These are phyloP conservation scores for Plectrocnemia conspersa DNA, from an alignment of 1,140 invertebrate species.

Conservation along the genomic window DNA sequence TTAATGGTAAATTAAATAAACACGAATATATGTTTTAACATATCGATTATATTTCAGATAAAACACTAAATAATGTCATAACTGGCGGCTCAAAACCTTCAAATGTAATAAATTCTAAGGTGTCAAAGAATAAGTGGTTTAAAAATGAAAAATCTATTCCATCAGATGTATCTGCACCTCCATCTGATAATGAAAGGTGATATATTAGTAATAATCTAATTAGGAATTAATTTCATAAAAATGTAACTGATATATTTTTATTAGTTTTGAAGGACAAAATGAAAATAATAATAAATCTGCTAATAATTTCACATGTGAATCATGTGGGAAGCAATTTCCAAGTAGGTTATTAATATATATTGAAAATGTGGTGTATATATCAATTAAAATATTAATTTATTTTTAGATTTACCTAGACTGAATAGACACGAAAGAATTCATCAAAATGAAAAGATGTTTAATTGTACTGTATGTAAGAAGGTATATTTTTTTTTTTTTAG, in stretches of 20 bases:
- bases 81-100: too few species aligned
- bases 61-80: background rate
- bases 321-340: slow-evolving; percentile 34
- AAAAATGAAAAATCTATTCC: too few species aligned
- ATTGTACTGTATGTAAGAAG: slow-evolving; percentile 50
- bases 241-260: too few species aligned
- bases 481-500: slow-evolving; percentile 16
- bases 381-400: slow-evolving; percentile 1
- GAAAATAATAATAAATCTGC: background rate
- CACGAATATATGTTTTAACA: too few species aligned
- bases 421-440: slow-evolving; percentile 50
- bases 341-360: slow-evolving; percentile 19
- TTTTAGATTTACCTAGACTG: slow-evolving; percentile 43
- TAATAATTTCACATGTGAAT: slow-evolving; percentile 11
- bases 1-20: too few species aligned
- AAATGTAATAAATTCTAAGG: too few species aligned
- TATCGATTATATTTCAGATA: background rate
- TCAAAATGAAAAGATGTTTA: slow-evolving; percentile 41
- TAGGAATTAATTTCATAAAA: too few species aligned
- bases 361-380: background rate
- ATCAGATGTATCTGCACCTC: too few species aligned
- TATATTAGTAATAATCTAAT: too few species aligned
- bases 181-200: too few species aligned
- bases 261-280: too few species aligned
- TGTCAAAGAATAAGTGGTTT: too few species aligned